Percentiles rank a stretch among this genome's conserved stretches.
These are phyloP conservation scores for Stictocephala bisonia DNA, from an alignment of 2,888 invertebrate species.

Conservation along the genomic window DNA sequence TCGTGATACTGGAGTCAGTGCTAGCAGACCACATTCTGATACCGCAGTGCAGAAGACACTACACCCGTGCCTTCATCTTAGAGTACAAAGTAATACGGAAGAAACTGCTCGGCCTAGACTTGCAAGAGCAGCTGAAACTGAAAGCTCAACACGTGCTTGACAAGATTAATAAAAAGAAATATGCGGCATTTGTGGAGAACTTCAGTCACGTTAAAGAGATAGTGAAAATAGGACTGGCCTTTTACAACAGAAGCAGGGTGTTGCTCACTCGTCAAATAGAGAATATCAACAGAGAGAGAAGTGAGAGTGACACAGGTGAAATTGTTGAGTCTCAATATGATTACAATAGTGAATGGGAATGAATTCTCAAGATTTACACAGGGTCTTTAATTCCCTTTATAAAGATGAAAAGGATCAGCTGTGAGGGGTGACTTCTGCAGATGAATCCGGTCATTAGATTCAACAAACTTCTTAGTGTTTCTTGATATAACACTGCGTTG, in stretches of 20 bases:
- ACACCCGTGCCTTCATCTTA: background rate
- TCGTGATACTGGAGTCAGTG: background rate
- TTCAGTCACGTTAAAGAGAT: constrained; percentile 14
- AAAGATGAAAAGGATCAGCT: too few species aligned
- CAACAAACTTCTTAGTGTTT: too few species aligned
- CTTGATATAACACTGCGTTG: too few species aligned
- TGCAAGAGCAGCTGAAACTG: background rate
- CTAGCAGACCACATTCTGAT: constrained; percentile 8
- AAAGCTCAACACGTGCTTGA: background rate
- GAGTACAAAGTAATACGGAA: background rate
- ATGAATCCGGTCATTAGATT: too few species aligned
- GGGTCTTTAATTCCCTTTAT: too few species aligned
- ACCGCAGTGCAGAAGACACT: constrained; percentile 1
- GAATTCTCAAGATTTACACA: too few species aligned
- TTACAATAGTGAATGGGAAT: too few species aligned
- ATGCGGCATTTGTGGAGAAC: background rate
- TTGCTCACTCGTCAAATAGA: background rate
- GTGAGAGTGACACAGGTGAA: too few species aligned
- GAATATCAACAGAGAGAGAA: background rate
- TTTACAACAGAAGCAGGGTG: background rate
- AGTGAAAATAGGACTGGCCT: constrained; percentile 1
- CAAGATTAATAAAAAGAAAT: background rate
- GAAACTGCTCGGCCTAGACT: background rate
- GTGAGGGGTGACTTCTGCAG: too few species aligned
- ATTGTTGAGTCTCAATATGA: too few species aligned